Conservation (phyloP, 2,888 invertebrate species). For the Gnatocerus cornutus region DNA sequence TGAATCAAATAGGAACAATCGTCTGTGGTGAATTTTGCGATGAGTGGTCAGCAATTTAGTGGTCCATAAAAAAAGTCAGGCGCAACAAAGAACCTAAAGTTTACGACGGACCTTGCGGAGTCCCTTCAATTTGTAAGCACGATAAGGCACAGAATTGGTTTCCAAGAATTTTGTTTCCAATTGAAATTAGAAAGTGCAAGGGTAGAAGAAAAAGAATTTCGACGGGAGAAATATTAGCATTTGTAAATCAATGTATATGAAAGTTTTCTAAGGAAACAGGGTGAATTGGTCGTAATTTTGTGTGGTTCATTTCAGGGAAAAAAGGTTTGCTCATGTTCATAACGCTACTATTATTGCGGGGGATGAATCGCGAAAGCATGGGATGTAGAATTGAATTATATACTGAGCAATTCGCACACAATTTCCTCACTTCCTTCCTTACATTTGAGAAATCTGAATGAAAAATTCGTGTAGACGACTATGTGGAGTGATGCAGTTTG, state of each 20-base stretch:
- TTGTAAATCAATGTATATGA: slow-evolving; percentile 4
- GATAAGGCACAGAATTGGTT: slow-evolving; percentile 22
- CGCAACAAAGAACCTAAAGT: slow-evolving; percentile 34
- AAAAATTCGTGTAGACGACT: slow-evolving; percentile 54
- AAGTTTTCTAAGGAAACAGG: neutral
- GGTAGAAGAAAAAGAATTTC: slow-evolving; percentile 3
- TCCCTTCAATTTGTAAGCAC: slow-evolving; percentile 29
- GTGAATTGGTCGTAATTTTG: slow-evolving; percentile 21
- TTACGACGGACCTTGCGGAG: slow-evolving; percentile 33
- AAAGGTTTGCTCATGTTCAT: slow-evolving; percentile 51
- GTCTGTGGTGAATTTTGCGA: slow-evolving; percentile 21
- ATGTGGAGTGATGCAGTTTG: slow-evolving; percentile 52
- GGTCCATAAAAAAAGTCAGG: slow-evolving; percentile 36
- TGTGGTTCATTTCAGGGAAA: slow-evolving; percentile 40
- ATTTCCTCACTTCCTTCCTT: slow-evolving; percentile 62
- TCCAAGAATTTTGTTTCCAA: slow-evolving; percentile 8
- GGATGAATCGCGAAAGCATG: slow-evolving; percentile 53
- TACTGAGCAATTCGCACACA: slow-evolving; percentile 61
- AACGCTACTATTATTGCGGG: slow-evolving; percentile 54
- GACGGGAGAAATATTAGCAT: neutral
- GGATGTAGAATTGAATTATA: slow-evolving; percentile 59
- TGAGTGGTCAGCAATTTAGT: slow-evolving; percentile 40
- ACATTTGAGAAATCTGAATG: slow-evolving; percentile 56
- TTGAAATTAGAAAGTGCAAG: slow-evolving; percentile 10
- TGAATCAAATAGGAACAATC: slow-evolving; percentile 16